Base-by-base conservation (phyloP, 2,113 vertebrate genomes). In the Prochilodus magdalenae region DNA sequence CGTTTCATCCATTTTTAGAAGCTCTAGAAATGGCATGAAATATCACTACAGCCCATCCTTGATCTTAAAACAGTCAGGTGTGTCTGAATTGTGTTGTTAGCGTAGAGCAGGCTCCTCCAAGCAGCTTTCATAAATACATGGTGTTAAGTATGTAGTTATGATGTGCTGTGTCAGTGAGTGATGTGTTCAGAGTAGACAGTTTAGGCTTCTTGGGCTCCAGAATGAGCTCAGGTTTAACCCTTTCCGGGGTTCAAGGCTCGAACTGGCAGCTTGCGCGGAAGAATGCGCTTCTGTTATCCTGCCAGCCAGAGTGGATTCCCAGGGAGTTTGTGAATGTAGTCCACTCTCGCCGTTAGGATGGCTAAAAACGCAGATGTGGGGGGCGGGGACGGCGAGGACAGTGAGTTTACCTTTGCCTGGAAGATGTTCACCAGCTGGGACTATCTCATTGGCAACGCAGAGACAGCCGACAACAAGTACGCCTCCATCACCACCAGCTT, bases 341-440 rank as follows among this genome's bases (percentile, higher is more conserved):
- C 81, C 82, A 86, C 78, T 86, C 85, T 86, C 60, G 81, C 82
- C 76, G 81, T 77, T 88, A 99, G 98, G 87, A 99, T 99, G 98
- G 97, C 98, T 79, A 96, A 95, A 76, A 99, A 98, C 14, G 94
- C 95, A 72, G 96, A 98, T 0, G 96, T 98, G 20, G 95, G 92
- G 1, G 96, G 95, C 0, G 92, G 94, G 26, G 97, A 99, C 0
- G 96, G 96, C 2, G 97, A 98, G 0, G 96, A 94, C 22, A 92
- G 93, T 3, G 96, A 95, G 87, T 99, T 98, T 89, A 95, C 94
- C 12, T 99, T 99, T 75, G 96, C 96, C 90, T 99, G 97, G 96
- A 99, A 99, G 92, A 98, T 98, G 97, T 99, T 99, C 93, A 99
- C 98, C 87, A 99, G 98, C 92, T 99, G 98, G 98, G 98, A 99